A percentile compares a stretch with the other conserved stretches of the same genome.
These are phyloP conservation scores for Ara ararauna DNA, from an alignment of 2,797 vertebrate species.

Conservation along the genomic window DNA sequence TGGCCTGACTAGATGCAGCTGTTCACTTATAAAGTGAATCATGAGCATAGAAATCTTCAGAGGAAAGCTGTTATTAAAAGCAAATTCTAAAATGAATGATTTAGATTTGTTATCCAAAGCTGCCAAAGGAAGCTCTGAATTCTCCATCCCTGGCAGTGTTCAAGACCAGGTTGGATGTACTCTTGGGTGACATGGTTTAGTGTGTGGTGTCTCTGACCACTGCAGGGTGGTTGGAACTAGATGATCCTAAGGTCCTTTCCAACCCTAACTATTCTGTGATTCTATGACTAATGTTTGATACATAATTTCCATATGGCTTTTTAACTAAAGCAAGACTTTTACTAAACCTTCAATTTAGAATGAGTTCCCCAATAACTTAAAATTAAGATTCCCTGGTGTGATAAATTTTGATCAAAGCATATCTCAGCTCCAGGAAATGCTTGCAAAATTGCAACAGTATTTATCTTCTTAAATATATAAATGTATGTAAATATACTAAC, in stretches of 20 bases:
- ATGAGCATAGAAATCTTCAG: not conserved
- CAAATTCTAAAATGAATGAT: not conserved
- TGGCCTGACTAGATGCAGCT: not conserved
- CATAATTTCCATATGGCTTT: not conserved
- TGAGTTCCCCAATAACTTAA: not conserved
- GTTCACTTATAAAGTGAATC: not conserved
- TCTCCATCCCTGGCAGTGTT: not conserved
- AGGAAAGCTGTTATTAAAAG: not conserved
- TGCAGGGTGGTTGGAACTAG: not conserved
- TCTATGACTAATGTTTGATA: not conserved
- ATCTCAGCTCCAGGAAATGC: not conserved
- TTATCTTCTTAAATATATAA: not conserved
- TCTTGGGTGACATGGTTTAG: not conserved
- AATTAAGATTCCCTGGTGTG: not conserved
- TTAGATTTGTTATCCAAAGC: not conserved
- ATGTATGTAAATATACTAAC: not conserved
- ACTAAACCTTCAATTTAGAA: not conserved
- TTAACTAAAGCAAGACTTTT: not conserved
- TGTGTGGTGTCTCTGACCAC: not conserved
- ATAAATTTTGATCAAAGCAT: conserved; percentile 9
- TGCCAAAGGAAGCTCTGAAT: not conserved
- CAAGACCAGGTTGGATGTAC: not conserved
- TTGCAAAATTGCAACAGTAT: not conserved
- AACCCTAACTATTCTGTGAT: not conserved
- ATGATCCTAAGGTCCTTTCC: not conserved